A percentile compares a stretch with the other conserved stretches of the same genome.
These are phyloP conservation scores for Tuta absoluta DNA, from an alignment of 2,888 invertebrate species.

Conservation along the genomic window DNA sequence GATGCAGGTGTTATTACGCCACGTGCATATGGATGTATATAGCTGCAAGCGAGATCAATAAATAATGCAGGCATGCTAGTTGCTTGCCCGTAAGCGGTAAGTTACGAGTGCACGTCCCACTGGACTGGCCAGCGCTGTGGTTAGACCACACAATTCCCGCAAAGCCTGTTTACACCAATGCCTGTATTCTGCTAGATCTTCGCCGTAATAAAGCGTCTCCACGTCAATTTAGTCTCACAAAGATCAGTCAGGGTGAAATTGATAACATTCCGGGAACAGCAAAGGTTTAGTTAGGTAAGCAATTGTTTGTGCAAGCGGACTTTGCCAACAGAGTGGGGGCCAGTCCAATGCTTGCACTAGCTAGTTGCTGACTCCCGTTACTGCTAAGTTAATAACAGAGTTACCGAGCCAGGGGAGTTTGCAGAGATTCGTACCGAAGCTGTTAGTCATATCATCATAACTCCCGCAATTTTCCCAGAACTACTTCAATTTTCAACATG, in stretches of 20 bases:
- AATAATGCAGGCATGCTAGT: slow-evolving; percentile 39
- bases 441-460: slow-evolving; percentile 31
- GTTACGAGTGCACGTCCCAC: slow-evolving; percentile 43
- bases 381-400: slow-evolving; percentile 66
- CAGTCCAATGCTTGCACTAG: slow-evolving; percentile 39
- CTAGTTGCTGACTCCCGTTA: slow-evolving; percentile 54
- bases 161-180: slow-evolving; percentile 17
- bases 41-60: slow-evolving; percentile 35
- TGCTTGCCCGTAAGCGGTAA: slow-evolving; percentile 39
- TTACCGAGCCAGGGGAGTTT: slow-evolving; percentile 49
- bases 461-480: slow-evolving; percentile 39
- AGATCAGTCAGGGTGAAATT: slow-evolving; percentile 15
- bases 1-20: slow-evolving; percentile 34
- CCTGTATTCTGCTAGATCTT: not conserved
- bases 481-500: slow-evolving; percentile 37
- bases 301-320: slow-evolving; percentile 23
- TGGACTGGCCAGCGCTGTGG: slow-evolving; percentile 40
- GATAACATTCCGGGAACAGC: slow-evolving; percentile 14
- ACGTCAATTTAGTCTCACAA: slow-evolving; percentile 12
- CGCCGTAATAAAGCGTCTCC: not conserved
- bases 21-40: slow-evolving; percentile 35
- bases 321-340: slow-evolving; percentile 44
- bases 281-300: slow-evolving; percentile 9
- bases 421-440: slow-evolving; percentile 46
- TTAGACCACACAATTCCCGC: slow-evolving; percentile 30